These are phyloP conservation scores for Pardosa pseudoannulata DNA, from an alignment of 2,888 invertebrate species.

Conservation along the genomic window DNA sequence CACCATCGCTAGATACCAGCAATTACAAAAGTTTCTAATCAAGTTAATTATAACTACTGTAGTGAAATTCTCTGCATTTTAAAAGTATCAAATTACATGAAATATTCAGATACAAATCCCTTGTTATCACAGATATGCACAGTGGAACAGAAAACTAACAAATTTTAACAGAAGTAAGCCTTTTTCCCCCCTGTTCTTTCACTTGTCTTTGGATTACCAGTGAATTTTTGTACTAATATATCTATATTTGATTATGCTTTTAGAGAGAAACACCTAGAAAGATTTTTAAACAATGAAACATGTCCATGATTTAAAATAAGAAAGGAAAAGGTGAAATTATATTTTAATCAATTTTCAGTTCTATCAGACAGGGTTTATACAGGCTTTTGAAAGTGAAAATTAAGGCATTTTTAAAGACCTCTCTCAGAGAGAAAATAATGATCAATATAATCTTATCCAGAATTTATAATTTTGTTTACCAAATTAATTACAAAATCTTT, in stretches of 20 bases:
- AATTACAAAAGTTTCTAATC: constrained; percentile 33
- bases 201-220: not conserved
- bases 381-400: too few species aligned
- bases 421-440: too few species aligned
- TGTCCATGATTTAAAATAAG: not conserved
- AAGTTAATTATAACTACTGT: constrained; percentile 31
- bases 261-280: not conserved
- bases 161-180: not conserved
- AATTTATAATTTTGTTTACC: too few species aligned
- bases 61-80: constrained; percentile 39
- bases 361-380: too few species aligned
- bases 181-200: not conserved
- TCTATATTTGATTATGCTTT: not conserved
- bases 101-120: constrained; percentile 43
- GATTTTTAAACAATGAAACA: not conserved
- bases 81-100: constrained; percentile 48
- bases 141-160: not conserved
- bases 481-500: too few species aligned
- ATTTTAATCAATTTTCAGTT: too few species aligned
- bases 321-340: too few species aligned
- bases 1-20: constrained; percentile 23
- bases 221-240: not conserved
- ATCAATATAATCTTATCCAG: too few species aligned
- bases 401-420: too few species aligned
- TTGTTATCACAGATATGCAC: constrained; percentile 67